Percentiles rank a stretch among this genome's conserved stretches.
Conservation (phyloP, 2,113 vertebrate genomes). For the Puffinus mauretanicus region DNA sequence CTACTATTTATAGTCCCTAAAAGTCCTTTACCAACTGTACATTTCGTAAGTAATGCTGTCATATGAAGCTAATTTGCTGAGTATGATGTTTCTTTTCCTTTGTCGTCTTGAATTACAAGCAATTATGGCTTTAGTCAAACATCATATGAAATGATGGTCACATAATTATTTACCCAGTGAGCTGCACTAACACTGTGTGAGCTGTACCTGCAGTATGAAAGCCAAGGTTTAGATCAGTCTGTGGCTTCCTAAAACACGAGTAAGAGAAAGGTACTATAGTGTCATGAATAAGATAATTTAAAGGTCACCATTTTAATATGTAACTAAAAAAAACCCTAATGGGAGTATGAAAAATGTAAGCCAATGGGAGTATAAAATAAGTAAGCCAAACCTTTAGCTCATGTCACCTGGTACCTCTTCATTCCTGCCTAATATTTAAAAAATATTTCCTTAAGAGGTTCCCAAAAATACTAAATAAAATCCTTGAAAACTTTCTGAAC, state of each 20-base stretch:
- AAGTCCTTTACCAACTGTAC: not conserved
- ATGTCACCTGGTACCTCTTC: not conserved
- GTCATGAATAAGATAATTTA: not conserved
- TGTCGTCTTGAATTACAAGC: constrained; percentile 42
- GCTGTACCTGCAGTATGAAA: not conserved
- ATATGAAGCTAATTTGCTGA: not conserved
- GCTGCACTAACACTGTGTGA: not conserved
- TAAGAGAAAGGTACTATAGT: not conserved
- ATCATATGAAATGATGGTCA: not conserved
- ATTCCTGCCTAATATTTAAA: not conserved
- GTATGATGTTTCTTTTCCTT: constrained; percentile 27
- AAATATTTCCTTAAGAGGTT: not conserved
- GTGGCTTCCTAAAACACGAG: not conserved
- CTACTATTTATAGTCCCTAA: not conserved
- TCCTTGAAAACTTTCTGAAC: not conserved
- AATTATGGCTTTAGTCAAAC: not conserved
- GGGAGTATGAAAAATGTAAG: not conserved
- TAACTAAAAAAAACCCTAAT: not conserved
- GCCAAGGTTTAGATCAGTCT: not conserved
- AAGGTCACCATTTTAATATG: not conserved
- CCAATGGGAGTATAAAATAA: not conserved
- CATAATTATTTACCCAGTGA: not conserved
- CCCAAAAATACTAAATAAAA: not conserved
- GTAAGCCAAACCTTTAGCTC: not conserved
- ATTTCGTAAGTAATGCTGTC: not conserved